Evolutionary conservation across 2,113 vertebrate species (phyloP), one percentile per base, ranked within the genome.

Genomic region (Trichechus manatus): DNA sequence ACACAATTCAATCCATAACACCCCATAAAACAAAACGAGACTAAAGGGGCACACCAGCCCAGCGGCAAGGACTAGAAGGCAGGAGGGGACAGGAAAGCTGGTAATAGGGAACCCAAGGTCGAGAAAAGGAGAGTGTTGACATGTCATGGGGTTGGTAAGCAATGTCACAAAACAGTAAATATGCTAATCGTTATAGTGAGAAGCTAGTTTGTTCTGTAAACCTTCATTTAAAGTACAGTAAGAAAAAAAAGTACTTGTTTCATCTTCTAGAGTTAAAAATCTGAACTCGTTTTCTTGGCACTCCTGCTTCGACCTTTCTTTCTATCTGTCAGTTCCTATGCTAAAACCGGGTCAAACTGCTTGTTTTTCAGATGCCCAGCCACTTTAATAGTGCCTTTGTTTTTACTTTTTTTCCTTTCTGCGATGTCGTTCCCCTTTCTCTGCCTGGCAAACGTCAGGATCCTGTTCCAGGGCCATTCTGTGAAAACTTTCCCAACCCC

Each of bases 231-330:
- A 47, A 47, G 47, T 47, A 47, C 47, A 47, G 6, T 47, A 47
- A 47, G 10, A 47, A 47, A 47, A n/a, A 70, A 83, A 97, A 79
- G 59, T 72, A 29, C 20, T 0, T 90, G 77, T n/a, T 90, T 42
- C 15, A 19, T 95, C n/a, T 70, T 91, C 23, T 25, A 87, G 47
- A 63, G 36, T 59, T 91, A 90, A 81, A 85, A 81, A 42, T 88
- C 36, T 77, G 72, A 78, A 86, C 36, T 88, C 31, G 14, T 80
- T 89, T 93, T 11, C 4, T 17, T 87, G 31, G 10, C 5, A 36
- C n/a, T 78, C 5, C 44, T 36, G 3, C 75, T 82, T 50, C 79
- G 9, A 68, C 63, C 4, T 47, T 93, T 90, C 75, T 64, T 93
- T 97, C n/a, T 95, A 59, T 7, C 23, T 22, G 3, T 39, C 39